These are phyloP conservation scores for Dreissena polymorpha DNA, from an alignment of 1,140 invertebrate genomes.

Conservation along the genomic window DNA sequence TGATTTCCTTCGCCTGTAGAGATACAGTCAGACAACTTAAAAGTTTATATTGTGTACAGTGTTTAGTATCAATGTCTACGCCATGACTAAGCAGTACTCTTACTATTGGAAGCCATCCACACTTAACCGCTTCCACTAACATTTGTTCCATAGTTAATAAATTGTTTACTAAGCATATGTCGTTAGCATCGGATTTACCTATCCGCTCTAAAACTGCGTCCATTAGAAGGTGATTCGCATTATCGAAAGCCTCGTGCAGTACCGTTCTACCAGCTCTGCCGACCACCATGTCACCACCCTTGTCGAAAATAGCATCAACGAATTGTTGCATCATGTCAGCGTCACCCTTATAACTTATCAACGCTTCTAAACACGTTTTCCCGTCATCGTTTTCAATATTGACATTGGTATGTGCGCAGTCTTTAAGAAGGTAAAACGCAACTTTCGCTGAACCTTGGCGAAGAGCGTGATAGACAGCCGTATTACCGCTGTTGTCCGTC, in stretches of 20 bases:
- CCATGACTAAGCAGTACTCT: slow-evolving; percentile 33
- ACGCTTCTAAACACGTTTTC: slow-evolving; percentile 32
- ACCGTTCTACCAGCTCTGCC: slow-evolving; percentile 19
- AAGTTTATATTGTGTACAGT: not conserved
- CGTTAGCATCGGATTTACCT: not conserved
- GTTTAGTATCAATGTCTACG: slow-evolving; percentile 22
- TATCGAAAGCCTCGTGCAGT: slow-evolving; percentile 33
- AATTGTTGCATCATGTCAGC: slow-evolving; percentile 1
- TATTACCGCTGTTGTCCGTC: slow-evolving; percentile 15
- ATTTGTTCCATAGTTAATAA: not conserved
- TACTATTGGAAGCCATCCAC: slow-evolving; percentile 17
- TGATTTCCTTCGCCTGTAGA: slow-evolving; percentile 6
- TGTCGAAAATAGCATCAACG: slow-evolving; percentile 14
- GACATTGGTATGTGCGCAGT: slow-evolving; percentile 24
- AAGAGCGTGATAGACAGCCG: slow-evolving; percentile 32
- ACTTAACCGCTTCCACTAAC: not conserved
- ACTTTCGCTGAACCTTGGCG: not conserved
- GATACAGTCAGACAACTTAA: not conserved
- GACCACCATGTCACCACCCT: slow-evolving; percentile 3
- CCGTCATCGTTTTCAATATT: slow-evolving; percentile 26
- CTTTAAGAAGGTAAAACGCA: slow-evolving; percentile 30
- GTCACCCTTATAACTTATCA: slow-evolving; percentile 12
- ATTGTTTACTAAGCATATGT: not conserved
- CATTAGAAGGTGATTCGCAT: slow-evolving; percentile 24
- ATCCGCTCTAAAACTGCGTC: slow-evolving; percentile 35